phyloP scores from a whole-genome alignment of 2,113 vertebrate species.

The Ochotona curzoniae region DNA sequence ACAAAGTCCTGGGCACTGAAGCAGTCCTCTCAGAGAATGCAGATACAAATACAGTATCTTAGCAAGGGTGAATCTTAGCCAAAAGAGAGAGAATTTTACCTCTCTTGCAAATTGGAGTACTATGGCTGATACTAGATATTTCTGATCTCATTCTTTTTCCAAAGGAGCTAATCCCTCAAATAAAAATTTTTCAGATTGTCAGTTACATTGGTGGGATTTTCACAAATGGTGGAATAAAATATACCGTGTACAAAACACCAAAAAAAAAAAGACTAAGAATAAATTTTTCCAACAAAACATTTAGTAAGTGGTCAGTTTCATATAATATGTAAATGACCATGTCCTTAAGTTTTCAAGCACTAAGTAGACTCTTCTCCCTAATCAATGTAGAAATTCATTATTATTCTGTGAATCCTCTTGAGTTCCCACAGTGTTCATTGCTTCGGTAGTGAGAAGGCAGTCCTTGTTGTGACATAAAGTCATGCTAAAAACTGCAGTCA shows the following conservation, averaged over 20 bases:
- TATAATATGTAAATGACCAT: background rate
- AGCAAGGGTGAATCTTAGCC: conserved; percentile 31
- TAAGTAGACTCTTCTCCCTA: background rate
- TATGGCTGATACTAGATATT: background rate
- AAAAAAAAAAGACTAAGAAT: background rate
- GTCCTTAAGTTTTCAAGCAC: conserved; percentile 13
- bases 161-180: conserved; percentile 8
- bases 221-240: background rate
- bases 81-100: conserved; percentile 46
- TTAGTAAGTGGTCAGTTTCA: background rate
- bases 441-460: background rate
- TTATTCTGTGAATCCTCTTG: conserved; percentile 43
- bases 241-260: background rate
- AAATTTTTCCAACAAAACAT: conserved; percentile 40
- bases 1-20: background rate
- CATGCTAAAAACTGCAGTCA: background rate
- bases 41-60: background rate
- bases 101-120: conserved; percentile 2
- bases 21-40: conserved; percentile 23
- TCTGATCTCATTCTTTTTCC: conserved; percentile 14
- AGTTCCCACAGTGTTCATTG: conserved; percentile 9
- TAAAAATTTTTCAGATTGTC: background rate
- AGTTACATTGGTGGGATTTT: background rate
- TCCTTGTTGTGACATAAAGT: conserved; percentile 9
- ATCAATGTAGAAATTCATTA: background rate